phyloP scores from a whole-genome alignment of 2,797 vertebrate species.

The Gambelia wislizenii region DNA sequence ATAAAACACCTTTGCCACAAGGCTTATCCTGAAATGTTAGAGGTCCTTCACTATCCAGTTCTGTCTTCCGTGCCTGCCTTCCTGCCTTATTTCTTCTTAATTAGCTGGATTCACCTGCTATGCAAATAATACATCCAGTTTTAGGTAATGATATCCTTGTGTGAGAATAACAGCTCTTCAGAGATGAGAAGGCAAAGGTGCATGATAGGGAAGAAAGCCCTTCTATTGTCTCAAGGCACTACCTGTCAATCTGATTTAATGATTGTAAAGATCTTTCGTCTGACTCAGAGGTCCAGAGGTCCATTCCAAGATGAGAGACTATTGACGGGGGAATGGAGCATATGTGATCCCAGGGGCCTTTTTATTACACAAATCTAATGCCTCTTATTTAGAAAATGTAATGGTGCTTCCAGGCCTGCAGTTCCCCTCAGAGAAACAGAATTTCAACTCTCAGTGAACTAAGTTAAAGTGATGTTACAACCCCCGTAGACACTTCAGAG shows the following conservation, averaged over 20 bases:
- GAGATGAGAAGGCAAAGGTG: constrained; percentile 75
- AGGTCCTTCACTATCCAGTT: constrained; percentile 30
- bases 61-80: neutral
- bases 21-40: neutral
- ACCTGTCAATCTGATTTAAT: constrained; percentile 80
- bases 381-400: constrained; percentile 53
- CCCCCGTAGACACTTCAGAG: neutral
- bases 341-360: constrained; percentile 44
- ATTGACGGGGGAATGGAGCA: constrained; percentile 37
- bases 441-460: constrained; percentile 41
- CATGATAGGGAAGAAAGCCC: constrained; percentile 60
- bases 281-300: constrained; percentile 48
- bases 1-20: neutral
- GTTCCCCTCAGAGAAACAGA: constrained; percentile 38
- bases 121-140: constrained; percentile 76
- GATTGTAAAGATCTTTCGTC: constrained; percentile 78
- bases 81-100: constrained; percentile 66
- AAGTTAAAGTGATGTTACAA: constrained; percentile 40
- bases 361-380: constrained; percentile 58
- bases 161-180: constrained; percentile 80
- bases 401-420: constrained; percentile 35
- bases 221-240: constrained; percentile 74
- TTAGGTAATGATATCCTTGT: constrained; percentile 79
- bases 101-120: constrained; percentile 77
- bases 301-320: constrained; percentile 48